Base-by-base conservation (phyloP, 2,113 vertebrate species). In the Pseudopipra pipra region DNA sequence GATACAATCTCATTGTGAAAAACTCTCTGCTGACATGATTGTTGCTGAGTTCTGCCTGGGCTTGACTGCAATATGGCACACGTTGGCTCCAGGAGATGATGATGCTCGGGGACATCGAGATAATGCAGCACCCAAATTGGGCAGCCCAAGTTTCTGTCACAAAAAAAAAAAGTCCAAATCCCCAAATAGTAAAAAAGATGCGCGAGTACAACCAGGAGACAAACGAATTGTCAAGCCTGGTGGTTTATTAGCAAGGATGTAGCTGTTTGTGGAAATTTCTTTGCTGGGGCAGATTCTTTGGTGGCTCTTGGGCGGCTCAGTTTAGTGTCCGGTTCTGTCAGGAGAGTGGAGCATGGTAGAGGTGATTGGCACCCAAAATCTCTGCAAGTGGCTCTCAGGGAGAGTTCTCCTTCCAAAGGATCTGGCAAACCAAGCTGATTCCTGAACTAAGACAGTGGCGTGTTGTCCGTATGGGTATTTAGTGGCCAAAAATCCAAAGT, bases 1-100 rank as follows among this genome's bases (percentile, higher is more conserved):
- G 77, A 96, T 92, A 89, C 43, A 79, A 87, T 93, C 52, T 95
- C 80, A 83, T 89, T 93, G 82, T 89, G 65, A 77, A 52, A 93
- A 96, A 95, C 95, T 85, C 66, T 93, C 94, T 87, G 87, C 63
- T 91, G 86, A 74, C 76, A 88, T 77, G 72, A 95, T 83, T 95
- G 67, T 91, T 91, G 91, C 86, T 89, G 87, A 95, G 65, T 87
- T 96, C 90, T 92, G 90, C 61, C 84, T 94, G 80, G 37, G 89
- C 86, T 68, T 96, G 90, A 25, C 95, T 80, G 79, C 94, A 97
- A 94, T 96, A 93, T 90, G 89, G 82, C 77, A 90, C 23, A 59
- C 41, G 90, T 85, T 79, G 68, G 67, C 51, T 79, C 78, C 37
- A 63, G 65, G 70, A 87, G 49, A 89, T 90, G 75, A 67, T 80